phyloP scores from a whole-genome alignment of 2,888 invertebrate genomes.

The Hesperia comma region DNA sequence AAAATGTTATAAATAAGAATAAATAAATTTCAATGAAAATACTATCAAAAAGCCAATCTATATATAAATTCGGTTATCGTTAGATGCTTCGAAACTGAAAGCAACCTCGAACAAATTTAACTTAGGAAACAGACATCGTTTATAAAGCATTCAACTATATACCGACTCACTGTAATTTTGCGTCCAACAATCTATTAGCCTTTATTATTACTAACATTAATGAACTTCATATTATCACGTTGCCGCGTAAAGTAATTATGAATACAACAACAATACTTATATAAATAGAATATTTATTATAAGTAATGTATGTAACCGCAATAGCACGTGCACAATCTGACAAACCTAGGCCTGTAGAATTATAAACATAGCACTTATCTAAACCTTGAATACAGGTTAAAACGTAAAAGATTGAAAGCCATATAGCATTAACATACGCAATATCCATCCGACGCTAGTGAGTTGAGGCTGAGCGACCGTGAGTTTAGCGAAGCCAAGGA shows the following conservation, averaged over 20 bases:
- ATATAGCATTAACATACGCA: slow-evolving; percentile 86
- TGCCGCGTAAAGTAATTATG: neutral
- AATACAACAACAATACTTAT: neutral
- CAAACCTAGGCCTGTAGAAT: too few relatives aligned
- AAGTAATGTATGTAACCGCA: too few relatives aligned
- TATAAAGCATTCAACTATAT: neutral
- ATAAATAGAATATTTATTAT: too few relatives aligned
- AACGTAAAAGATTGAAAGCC: neutral
- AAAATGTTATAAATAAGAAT: too few relatives aligned
- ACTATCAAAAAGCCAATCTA: neutral
- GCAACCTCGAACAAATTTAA: slow-evolving; percentile 13
- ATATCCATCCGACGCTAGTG: slow-evolving; percentile 92
- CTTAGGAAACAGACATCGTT: slow-evolving; percentile 3
- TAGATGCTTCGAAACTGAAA: neutral
- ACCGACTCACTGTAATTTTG: neutral
- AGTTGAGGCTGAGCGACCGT: slow-evolving; percentile 87
- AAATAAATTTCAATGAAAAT: too few relatives aligned
- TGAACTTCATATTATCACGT: neutral
- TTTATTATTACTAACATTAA: neutral
- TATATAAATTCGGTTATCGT: neutral
- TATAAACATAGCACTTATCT: neutral
- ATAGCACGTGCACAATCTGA: too few relatives aligned
- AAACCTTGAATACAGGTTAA: neutral
- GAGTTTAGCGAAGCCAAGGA: slow-evolving; percentile 65
- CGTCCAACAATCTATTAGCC: neutral